Base-by-base conservation (phyloP, 2,113 vertebrate species). In the Thunnus maccoyii region DNA sequence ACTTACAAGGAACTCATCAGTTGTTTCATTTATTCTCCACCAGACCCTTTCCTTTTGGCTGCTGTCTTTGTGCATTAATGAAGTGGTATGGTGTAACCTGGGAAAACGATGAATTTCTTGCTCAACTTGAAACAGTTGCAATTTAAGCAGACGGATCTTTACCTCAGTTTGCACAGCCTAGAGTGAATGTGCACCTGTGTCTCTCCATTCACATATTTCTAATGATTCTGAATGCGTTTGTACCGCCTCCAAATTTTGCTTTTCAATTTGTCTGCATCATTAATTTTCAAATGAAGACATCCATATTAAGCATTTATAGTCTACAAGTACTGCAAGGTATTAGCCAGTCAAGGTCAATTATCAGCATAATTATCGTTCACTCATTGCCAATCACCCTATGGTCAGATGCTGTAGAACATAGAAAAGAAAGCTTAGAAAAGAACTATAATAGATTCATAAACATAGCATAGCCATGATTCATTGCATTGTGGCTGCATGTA, bases 401-500 rank as follows among this genome's bases (percentile, higher is more conserved):
- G 41, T 63, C 20, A 22, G 5, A 3, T 30, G 57, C 27, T 22
- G 16, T 47, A 3, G 17, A 44, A 52, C 2, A 14, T 32, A 20
- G n/a, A 54, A 46, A 16, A 14, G 14, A 52, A 30, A 20, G 30
- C 18, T 30, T 7, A 50, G 8, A 68, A 67, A 56, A 44, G 44
- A 79, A 51, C 18, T 14, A 13, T 8, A 54, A 13, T 54, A 4
- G 48, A 80, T 70, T 64, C 30, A 72, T 51, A 55, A 80, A 66
- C 32, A 57, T 36, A 56, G 41, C 6, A 1, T 41, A 14, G 25
- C 54, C 50, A 60, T 56, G 20, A 18, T n/a, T 80, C 50, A 66
- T 56, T 2, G 52, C 58, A 72, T 51, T 63, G 62, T 32, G 60
- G 58, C 48, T 63, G 69, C 76, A 36, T 76, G 88, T 85, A 44